Base-by-base conservation (phyloP, 2,113 vertebrate species). In the Machaerirhynchus nigripectus region DNA sequence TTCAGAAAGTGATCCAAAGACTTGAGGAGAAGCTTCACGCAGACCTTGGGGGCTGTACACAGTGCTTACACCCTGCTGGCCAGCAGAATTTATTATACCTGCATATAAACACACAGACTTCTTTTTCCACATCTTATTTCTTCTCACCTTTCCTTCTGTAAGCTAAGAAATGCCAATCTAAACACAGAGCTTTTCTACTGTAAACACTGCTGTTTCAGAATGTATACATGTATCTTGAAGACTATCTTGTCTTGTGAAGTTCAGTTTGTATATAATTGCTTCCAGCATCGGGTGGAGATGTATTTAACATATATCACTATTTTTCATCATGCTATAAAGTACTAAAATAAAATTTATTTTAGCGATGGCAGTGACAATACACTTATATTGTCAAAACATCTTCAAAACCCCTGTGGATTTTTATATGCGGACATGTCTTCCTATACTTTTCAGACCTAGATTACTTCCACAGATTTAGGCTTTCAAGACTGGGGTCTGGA, bases 21-120 rank as follows among this genome's bases (percentile, higher is more conserved):
- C 11, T 33, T 28, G 15, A 35, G 10, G 16, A 84, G 52, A 60
- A 49, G n/a, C 31, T 89, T 75, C 0, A 0, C 19, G 22, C 20
- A 74, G 68, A 55, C 46, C 12, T 9, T 53, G 15, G 40, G 64
- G 27, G 12, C 31, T n/a, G 11, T 33, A 30, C 19, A 7, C 39
- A 11, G 21, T 17, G 23, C 4, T 84, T 73, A 11, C 5, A 47
- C 11, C 7, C 37, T 27, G 9, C 39, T 10, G 42, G 26, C 63
- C 23, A 27, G 40, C 49, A 59, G 55, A 69, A 47, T 76, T 53
- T 68, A 57, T 69, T 89, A 18, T 52, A 44, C 27, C 31, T 65
- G 6, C 15, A 3, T 74, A 9, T 30, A 84, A 69, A 61, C 28
- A 28, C 33, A 73, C 24, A 50, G 23, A 56, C 52, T 56, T 80